Base-by-base conservation (phyloP, 2,113 vertebrate genomes). In the Meriones unguiculatus region DNA sequence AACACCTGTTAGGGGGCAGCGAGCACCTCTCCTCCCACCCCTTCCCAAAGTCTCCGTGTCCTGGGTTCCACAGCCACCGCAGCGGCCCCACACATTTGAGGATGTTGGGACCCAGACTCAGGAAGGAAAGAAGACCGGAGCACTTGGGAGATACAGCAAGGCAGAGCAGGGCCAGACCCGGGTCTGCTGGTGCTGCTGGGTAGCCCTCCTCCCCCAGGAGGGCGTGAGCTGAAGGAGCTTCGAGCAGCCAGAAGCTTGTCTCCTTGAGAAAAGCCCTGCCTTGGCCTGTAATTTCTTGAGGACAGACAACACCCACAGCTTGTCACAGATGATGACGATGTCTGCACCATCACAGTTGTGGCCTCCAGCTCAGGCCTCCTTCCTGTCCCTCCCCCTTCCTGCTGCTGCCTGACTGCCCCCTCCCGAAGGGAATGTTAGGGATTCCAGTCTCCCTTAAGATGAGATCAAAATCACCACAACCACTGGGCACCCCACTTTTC, bases 1-100 rank as follows among this genome's bases (percentile, higher is more conserved):
- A 46, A 88, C 97, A 90, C 90, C 75, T 30, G 17, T 70, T 95
- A 96, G 81, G 92, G 75, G 62, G 95, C 89, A 77, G 76, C 92
- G 64, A 59, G 32, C 59, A 24, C 41, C 70, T 57, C 25, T 76
- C 54, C 89, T 89, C 78, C 73, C 18, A 32, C 35, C 72, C 52
- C n/a, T 70, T 92, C 41, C 82, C 62, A 52, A 59, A 94, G 72
- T 6, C 38, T 91, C 46, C 0, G 18, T 30, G 67, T 57, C 76
- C 87, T 69, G 35, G 13, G 30, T 85, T 76, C 89, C 32, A 0
- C 7, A 28, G 64, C 30, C 73, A 38, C 77, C 54, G 1, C 54
- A 57, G 54, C 10, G 54, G 46, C 46, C 54, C 10, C 35, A 25
- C 8, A 57, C 14, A 59, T 81, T 95, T 85, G 77, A 57, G 54